Percentiles rank a stretch among this genome's conserved stretches.
These are phyloP conservation scores for Mormyrops boulengeri DNA, from an alignment of 2,797 vertebrate genomes.

Conservation along the genomic window DNA sequence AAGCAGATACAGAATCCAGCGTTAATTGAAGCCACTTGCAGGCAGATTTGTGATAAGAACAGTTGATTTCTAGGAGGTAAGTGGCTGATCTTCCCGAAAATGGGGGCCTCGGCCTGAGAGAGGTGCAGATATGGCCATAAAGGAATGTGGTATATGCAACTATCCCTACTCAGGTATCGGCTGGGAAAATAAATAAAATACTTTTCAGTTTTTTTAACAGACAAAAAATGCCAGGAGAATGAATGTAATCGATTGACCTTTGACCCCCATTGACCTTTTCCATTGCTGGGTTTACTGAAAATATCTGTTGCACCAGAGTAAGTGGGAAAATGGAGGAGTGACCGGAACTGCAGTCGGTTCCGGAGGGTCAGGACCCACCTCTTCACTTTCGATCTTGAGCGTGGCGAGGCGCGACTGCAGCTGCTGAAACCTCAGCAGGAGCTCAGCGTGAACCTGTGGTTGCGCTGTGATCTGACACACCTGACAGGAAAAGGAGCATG, in stretches of 20 bases:
- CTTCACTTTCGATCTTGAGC: slow-evolving; percentile 94
- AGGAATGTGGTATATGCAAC: background rate
- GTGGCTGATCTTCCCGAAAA: background rate
- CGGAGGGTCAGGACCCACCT: slow-evolving; percentile 63
- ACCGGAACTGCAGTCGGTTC: background rate
- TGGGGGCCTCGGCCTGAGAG: background rate
- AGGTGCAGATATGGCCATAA: background rate
- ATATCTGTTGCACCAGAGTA: background rate
- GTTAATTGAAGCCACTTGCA: background rate
- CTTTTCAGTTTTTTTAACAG: background rate
- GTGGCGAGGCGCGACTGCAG: slow-evolving; percentile 90
- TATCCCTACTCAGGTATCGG: background rate
- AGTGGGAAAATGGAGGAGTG: background rate
- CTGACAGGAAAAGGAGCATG: slow-evolving; percentile 49
- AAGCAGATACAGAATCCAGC: background rate
- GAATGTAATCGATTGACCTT: background rate
- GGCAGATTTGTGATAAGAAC: background rate
- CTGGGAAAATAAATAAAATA: background rate
- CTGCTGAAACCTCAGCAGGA: slow-evolving; percentile 90
- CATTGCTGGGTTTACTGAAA: background rate
- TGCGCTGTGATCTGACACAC: slow-evolving; percentile 90
- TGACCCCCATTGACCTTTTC: background rate
- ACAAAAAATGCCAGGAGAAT: background rate
- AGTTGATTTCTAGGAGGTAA: background rate
- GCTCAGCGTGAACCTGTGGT: slow-evolving; percentile 86